Base-by-base conservation (phyloP, 2,797 vertebrate species). In the Poliocrania exsul region DNA sequence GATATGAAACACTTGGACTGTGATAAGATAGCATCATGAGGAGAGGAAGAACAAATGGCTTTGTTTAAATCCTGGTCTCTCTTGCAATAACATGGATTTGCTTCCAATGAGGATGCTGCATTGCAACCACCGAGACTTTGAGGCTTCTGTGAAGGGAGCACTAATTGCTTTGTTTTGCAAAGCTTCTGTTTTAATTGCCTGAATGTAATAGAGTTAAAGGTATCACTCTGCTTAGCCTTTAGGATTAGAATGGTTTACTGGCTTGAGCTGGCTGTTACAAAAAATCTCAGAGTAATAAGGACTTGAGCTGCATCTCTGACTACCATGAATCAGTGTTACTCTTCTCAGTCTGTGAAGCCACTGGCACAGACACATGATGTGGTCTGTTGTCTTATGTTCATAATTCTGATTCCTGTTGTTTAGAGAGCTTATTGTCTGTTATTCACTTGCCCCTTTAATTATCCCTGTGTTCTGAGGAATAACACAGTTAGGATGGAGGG, bases 1-100 rank as follows among this genome's bases (percentile, higher is more conserved):
- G 96, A 96, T 97, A 89, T 81, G 94, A 97, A 96, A 94, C 95
- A 94, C 75, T 95, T 95, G 94, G 94, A 23, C 85, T 80, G 77
- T 92, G 95, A 96, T 97, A 96, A 97, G 96, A 97, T 94, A 96
- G 50, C 87, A 93, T 97, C 94, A 88, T 29, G 81, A 88, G 85
- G 92, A 96, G 94, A 97, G 94, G 93, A 97, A 97, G 93, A 97
- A 94, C 95, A 95, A 96, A 97, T 95, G 90, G 71, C 94, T 90
- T 94, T 95, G 91, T 94, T 96, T 97, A 97, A 96, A 97, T 38
- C 94, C 49, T 79, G 81, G 46, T 90, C 81, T 81, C 18, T 97
- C 74, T 97, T 91, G 75, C 85, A 94, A 47, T 90, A 92, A 75
- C 79, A 77, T 47, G 70, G 70, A 8, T 49, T 73, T 93, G 54